Conservation (phyloP, 2,888 invertebrate species). For the Drosophila mimetica region DNA sequence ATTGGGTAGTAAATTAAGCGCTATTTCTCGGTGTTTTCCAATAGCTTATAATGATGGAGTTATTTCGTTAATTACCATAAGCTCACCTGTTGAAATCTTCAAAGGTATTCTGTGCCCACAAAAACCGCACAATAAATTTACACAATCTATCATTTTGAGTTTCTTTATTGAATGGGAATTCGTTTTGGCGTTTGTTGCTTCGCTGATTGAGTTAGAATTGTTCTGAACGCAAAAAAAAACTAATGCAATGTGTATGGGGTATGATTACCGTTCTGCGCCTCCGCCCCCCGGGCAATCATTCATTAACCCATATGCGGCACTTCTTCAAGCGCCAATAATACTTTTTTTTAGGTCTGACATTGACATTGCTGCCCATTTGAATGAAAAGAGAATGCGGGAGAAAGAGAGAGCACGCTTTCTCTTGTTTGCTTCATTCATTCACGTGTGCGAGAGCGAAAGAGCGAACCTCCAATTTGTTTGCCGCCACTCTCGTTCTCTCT, state of each 20-base stretch:
- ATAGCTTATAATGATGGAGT: constrained; percentile 24
- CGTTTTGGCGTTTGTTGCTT: constrained; percentile 1
- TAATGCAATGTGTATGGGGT: constrained; percentile 30
- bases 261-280: constrained; percentile 9
- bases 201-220: constrained; percentile 14
- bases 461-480: constrained; percentile 15
- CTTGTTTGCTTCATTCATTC: constrained; percentile 19
- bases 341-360: constrained; percentile 28
- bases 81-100: constrained; percentile 23
- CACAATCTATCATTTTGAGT: constrained; percentile 7
- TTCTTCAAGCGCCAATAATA: constrained; percentile 26
- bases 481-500: constrained; percentile 5
- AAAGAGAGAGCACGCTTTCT: constrained; percentile 14
- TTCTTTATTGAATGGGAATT: constrained; percentile 5
- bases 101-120: constrained; percentile 19
- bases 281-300: constrained; percentile 27
- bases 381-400: constrained; percentile 11
- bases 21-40: constrained; percentile 13
- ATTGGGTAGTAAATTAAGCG: constrained; percentile 38
- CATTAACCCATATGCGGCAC: constrained; percentile 42
- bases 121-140: constrained; percentile 20
- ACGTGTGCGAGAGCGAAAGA: constrained; percentile 24
- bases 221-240: not conserved
- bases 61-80: constrained; percentile 49
- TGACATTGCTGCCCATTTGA: constrained; percentile 37